These are phyloP conservation scores for Hypena proboscidalis DNA, from an alignment of 2,888 invertebrate species.

Conservation along the genomic window DNA sequence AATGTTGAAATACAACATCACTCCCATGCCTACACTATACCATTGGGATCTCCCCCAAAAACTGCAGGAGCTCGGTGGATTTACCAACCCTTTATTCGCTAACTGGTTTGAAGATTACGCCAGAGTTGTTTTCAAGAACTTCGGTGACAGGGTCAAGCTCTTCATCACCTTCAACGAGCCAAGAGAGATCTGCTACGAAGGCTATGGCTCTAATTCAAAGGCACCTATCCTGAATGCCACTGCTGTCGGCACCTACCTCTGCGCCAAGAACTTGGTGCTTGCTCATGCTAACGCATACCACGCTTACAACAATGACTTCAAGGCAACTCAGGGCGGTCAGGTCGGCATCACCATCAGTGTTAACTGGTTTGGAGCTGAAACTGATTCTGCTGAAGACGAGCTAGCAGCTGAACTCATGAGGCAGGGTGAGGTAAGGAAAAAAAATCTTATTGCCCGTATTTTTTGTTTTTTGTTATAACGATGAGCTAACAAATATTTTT, in stretches of 20 bases:
- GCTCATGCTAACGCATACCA: constrained; percentile 83
- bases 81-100: constrained; percentile 64
- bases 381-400: constrained; percentile 58
- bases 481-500: neutral
- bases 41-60: constrained; percentile 83
- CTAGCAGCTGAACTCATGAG: constrained; percentile 58
- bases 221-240: constrained; percentile 64
- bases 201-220: constrained; percentile 64
- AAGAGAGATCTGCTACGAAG: constrained; percentile 58
- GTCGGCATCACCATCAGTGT: constrained; percentile 54
- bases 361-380: constrained; percentile 53
- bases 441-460: no score
- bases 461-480: no score
- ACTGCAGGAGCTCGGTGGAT: constrained; percentile 83
- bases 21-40: constrained; percentile 84
- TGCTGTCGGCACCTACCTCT: constrained; percentile 76
- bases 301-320: constrained; percentile 63
- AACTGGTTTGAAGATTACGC: constrained; percentile 80
- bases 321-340: constrained; percentile 43
- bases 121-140: constrained; percentile 64
- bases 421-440: constrained; percentile 35
- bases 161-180: constrained; percentile 87
- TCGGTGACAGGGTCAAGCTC: constrained; percentile 77
- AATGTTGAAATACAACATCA: constrained; percentile 84
- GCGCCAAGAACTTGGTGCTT: constrained; percentile 71